Evolutionary conservation across 2,113 vertebrate genomes (phyloP), one percentile per base, ranked within the genome.

Genomic region (Leucosticte australis): DNA sequence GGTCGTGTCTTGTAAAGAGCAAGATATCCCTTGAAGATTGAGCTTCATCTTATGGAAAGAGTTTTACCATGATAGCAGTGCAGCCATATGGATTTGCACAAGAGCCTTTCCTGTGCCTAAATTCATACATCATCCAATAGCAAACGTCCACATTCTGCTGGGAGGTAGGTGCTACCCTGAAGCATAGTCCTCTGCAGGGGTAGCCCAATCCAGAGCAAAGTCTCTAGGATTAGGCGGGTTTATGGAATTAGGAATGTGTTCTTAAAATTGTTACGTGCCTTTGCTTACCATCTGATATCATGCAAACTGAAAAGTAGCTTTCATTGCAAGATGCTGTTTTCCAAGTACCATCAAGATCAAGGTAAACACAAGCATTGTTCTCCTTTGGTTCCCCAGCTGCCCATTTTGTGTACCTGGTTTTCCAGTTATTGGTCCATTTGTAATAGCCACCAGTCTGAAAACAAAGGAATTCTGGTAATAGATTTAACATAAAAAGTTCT

Each of bases 381-480:
- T 89, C 80, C 94, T 92, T 98, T 26, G 99, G 99, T 73, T 99
- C 99, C 53, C 95, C 95, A 17, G 33, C 30, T 35, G 97, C 98
- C 99, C 98, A 99, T 69, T 97, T 98, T 5, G 98, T 98, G 86
- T 97, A 99, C 24, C 85, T 90, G 52, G 98, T 83, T 75, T 79
- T 86, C 98, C 98, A 98, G 80, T 98, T 98, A 81, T 98, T 98
- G 3, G 97, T 95, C 98, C 99, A 99, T 77, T 95, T 98, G 94
- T 96, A 98, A 35, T 94, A 97, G 26, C 98, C 96, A 44, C 39
- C 84, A 15, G 98, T 99, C 98, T 99, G 71, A 83, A 87, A 94
- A 82, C 15, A 88, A 65, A 71, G 28, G 16, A 76, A 62, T 31
- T 53, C 30, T 47, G 20, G 5, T 27, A 39, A 64, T 1, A 57